These are phyloP conservation scores for Sciaenops ocellatus DNA, from an alignment of 2,797 vertebrate species.

Conservation along the genomic window DNA sequence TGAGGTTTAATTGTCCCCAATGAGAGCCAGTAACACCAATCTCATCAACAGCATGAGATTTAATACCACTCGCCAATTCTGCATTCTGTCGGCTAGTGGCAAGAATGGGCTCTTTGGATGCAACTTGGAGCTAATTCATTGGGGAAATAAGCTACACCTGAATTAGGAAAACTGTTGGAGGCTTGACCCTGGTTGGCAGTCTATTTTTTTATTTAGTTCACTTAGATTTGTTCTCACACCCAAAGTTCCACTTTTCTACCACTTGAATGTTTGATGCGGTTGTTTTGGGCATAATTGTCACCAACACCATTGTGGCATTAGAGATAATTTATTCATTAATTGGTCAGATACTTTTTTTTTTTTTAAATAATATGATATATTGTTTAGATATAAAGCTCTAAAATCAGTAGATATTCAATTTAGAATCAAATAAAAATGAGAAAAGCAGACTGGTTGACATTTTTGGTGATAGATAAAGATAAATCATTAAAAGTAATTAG, in stretches of 20 bases:
- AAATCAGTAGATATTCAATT: background rate
- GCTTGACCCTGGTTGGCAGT: background rate
- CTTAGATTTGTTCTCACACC: background rate
- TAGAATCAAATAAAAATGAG: background rate
- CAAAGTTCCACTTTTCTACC: background rate
- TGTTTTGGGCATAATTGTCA: background rate
- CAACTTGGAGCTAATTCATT: slow-evolving; percentile 35
- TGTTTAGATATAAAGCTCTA: background rate
- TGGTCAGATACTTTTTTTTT: no score
- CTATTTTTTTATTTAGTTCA: background rate
- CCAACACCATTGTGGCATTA: no score
- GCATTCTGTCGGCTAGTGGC: slow-evolving; percentile 34
- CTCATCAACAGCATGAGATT: slow-evolving; percentile 61
- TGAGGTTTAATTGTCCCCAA: slow-evolving; percentile 67
- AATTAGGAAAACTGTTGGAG: slow-evolving; percentile 25
- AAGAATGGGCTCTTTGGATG: slow-evolving; percentile 41
- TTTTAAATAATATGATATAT: background rate
- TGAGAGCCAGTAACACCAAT: slow-evolving; percentile 57
- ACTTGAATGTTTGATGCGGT: background rate
- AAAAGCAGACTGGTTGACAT: no score
- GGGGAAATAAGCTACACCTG: slow-evolving; percentile 19
- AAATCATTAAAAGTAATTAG: no score
- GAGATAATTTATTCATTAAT: no score
- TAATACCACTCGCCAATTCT: slow-evolving; percentile 48
- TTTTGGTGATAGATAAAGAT: no score